These are phyloP conservation scores for Drosophila melanogaster DNA, from an alignment of 1,140 invertebrate genomes.

Conservation along the genomic window DNA sequence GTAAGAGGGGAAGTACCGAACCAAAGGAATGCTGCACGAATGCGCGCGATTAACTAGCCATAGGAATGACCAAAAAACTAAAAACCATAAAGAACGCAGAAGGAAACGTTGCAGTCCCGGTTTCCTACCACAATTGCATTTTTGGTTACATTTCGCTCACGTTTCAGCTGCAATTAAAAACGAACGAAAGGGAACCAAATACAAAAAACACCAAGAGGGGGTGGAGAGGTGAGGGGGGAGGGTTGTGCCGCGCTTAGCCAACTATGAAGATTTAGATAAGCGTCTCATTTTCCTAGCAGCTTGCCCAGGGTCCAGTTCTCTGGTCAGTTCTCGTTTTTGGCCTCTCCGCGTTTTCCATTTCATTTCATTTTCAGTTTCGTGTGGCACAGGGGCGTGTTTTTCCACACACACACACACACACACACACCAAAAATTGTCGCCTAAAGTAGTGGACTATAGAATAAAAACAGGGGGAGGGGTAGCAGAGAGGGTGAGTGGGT, in stretches of 20 bases:
- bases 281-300: conserved; percentile 76
- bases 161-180: conserved; percentile 82
- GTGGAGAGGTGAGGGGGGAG: conserved; percentile 14
- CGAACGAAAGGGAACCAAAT: conserved; percentile 47
- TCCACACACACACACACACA: conserved; percentile 21
- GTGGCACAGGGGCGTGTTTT: conserved; percentile 43
- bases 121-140: conserved; percentile 71
- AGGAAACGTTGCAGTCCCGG: conserved; percentile 28
- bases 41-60: conserved; percentile 69
- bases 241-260: conserved; percentile 78
- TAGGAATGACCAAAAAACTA: conserved; percentile 70
- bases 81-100: conserved; percentile 15
- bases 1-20: conserved; percentile 9
- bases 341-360: conserved; percentile 73
- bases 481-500: neutral
- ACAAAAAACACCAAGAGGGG: conserved; percentile 6
- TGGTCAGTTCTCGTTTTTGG: conserved; percentile 58
- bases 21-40: conserved; percentile 76
- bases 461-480: neutral
- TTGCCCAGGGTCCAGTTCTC: conserved; percentile 44
- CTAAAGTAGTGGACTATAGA: neutral
- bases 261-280: conserved; percentile 84
- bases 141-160: conserved; percentile 82
- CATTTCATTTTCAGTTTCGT: conserved; percentile 69
- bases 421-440: conserved; percentile 55